Conservation (phyloP, 2,888 invertebrate genomes). For the Flexamia atlantica region DNA sequence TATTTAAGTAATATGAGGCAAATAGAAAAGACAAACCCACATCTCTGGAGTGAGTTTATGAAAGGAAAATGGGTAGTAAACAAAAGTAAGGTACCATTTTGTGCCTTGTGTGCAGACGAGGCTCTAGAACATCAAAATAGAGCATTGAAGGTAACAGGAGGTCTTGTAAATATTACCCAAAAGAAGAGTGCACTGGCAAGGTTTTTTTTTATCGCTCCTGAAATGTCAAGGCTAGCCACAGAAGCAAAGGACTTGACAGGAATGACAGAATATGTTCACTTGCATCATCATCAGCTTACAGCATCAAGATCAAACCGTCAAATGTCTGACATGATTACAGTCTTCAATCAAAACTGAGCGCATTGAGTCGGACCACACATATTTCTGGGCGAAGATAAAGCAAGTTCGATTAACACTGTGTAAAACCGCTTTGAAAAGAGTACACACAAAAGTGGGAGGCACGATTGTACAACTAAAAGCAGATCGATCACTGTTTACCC, state of each 20-base stretch:
- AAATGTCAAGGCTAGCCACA: constrained; percentile 20
- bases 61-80: constrained; percentile 29
- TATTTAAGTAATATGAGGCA: constrained; percentile 2
- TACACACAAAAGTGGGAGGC: neutral
- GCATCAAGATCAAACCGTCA: neutral
- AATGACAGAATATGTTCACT: constrained; percentile 18
- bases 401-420: neutral
- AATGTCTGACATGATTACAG: neutral
- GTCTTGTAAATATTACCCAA: constrained; percentile 31
- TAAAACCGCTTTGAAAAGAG: neutral
- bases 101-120: constrained; percentile 10
- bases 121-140: constrained; percentile 13
- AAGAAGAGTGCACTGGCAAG: neutral
- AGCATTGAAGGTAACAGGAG: constrained; percentile 12
- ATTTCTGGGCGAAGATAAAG: neutral
- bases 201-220: neutral
- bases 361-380: neutral
- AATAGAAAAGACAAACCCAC: constrained; percentile 13
- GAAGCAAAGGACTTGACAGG: constrained; percentile 38
- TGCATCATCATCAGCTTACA: constrained; percentile 18
- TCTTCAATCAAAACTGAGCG: neutral
- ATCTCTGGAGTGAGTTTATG: neutral
- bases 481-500: constrained; percentile 35
- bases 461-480: constrained; percentile 26
- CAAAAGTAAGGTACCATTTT: constrained; percentile 1